Evolutionary conservation across 2,888 invertebrate species (phyloP), one percentile per base, ranked within the genome.

Genomic region (Tricholauxania praeusta): DNA sequence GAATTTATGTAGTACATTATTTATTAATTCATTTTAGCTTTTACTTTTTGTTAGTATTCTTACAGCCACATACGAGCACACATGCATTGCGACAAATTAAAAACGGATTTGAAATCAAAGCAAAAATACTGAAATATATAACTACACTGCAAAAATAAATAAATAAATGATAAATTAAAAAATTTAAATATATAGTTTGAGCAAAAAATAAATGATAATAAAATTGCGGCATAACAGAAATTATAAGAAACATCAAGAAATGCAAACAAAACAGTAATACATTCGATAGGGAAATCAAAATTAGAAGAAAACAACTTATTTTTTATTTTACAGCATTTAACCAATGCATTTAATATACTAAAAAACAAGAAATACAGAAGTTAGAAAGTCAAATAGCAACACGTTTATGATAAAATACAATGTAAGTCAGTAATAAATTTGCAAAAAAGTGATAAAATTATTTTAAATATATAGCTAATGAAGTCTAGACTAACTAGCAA

Each of bases 391-490:
- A 68, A 39, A 32, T 57, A 48, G 55, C 49, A 59, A 71, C 39
- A 65, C 55, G 57, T 64, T 72, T 73, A 71, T 72, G 39, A 72
- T n/a, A 59, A 60, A 28, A 15, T 22, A 47, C 51, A 62, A 72
- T 15, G 22, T 51, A 49, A 51, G 28, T 47, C 32, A 15, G 64
- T 73, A 72, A 73, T 7, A 65, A 3, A 63, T 49, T 39, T 63
- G 39, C 39, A 49, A 22, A 74, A 71, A 51, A 65, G 28, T 63
- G 73, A 74, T 48, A 74, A 67, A 67, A 32, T 60, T 60, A 52
- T 62, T 60, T 69, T 62, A 69, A 66, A 74, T 70, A 62, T 72
- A 62, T 67, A 72, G 72, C 63, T 71, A 64, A 76, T 74, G 55
- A 49, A 72, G 67, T 53, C 59, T 52, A 60, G 51, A 48, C 39